Base-by-base conservation (phyloP, 2,797 vertebrate species). In the Lutjanus argentimaculatus region DNA sequence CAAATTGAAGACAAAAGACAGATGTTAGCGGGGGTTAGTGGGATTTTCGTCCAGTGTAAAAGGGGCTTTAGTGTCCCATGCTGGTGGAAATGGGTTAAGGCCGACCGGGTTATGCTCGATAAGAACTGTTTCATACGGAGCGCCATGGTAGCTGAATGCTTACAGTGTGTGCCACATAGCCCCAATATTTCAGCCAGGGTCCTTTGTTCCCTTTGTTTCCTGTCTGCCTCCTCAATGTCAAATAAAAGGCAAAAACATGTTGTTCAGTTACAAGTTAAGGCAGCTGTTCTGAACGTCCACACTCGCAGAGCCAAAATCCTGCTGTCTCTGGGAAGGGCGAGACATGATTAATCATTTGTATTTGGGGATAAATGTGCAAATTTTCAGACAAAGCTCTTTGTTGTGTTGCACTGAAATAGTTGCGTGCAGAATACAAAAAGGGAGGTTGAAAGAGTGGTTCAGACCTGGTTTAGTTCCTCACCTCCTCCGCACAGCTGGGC, bases 191-290 rank as follows among this genome's bases (percentile, higher is more conserved):
- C 48, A 57, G 53, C n/a, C 53, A 8, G 40, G 10, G 42, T 14
- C 64, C 13, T 51, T 66, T 51, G 46, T 51, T 66, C 48, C 46
- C 25, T 51, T 67, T 52, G 25, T 21, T 56, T 43, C 30, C n/a
- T 30, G 42, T 68, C 49, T 40, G 42, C 51, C 16, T 69, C 22
- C 30, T 68, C 56, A 45, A 36, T 53, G 65, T 65, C 15, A 64
- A 78, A 66, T 43, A 48, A 72, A 77, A 67, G 67, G 48, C 16
- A 21, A 53, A 45, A 48, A 36, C 42, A 22, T 25, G 22, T 70
- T 9, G 19, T 65, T 17, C 42, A 62, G 12, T 73, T 46, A 65
- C 65, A 58, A 49, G 19, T 65, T 45, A 53, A 65, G 22, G 43
- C 75, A 68, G 74, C 70, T 68, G 77, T 8, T 49, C 14, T 7